These are phyloP conservation scores for Lasioglossum zephyrum DNA, from an alignment of 2,888 invertebrate genomes.

Conservation along the genomic window DNA sequence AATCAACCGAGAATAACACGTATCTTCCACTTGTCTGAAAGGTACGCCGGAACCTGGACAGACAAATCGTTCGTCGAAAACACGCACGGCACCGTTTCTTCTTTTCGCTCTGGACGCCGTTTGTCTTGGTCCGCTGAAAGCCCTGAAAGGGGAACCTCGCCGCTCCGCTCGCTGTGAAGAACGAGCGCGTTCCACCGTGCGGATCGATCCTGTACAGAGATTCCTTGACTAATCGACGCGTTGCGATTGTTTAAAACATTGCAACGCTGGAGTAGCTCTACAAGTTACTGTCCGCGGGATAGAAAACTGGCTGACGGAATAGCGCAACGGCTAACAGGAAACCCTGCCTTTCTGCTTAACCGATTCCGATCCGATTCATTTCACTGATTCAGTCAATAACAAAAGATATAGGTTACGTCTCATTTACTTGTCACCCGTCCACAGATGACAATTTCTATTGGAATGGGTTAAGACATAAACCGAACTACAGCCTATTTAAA, in stretches of 20 bases:
- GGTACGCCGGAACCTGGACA: slow-evolving; percentile 14
- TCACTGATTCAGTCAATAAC: neutral
- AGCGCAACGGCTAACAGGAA: neutral
- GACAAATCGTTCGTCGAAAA: slow-evolving; percentile 28
- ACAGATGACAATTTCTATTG: neutral
- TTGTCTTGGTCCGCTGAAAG: slow-evolving; percentile 33
- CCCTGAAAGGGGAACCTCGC: neutral
- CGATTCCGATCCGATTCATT: neutral
- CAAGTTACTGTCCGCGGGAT: neutral
- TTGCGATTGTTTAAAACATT: neutral
- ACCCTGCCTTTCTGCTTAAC: neutral
- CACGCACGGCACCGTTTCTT: slow-evolving; percentile 18
- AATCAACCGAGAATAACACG: slow-evolving; percentile 48
- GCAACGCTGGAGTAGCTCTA: neutral
- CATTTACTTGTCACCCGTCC: too few relatives aligned
- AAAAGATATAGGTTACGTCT: neutral
- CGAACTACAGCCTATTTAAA: too few relatives aligned
- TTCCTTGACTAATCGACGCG: slow-evolving; percentile 3
- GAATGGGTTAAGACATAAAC: too few relatives aligned
- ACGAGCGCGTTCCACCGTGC: neutral
- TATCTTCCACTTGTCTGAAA: slow-evolving; percentile 19
- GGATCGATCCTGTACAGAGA: neutral
- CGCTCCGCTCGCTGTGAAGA: neutral
- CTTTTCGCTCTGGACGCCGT: slow-evolving; percentile 9
- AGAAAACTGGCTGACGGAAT: neutral